These are phyloP conservation scores for Drosophila nasuta DNA, from an alignment of 1,140 invertebrate species.

Conservation along the genomic window DNA sequence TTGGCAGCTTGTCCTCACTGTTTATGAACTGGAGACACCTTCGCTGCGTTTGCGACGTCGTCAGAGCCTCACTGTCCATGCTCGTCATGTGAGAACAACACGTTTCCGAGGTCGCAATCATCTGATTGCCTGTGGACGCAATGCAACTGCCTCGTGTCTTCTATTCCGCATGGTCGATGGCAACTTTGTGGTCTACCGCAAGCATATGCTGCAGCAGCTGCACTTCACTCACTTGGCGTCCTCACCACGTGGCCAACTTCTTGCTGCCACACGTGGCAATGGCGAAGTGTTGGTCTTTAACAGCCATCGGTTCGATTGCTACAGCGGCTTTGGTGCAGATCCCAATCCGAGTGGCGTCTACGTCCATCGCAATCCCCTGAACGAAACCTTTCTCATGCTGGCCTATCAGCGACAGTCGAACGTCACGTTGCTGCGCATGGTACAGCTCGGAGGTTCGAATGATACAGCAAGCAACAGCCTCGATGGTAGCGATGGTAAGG, in stretches of 20 bases:
- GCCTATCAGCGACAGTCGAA: constrained; percentile 32
- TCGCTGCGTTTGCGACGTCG: constrained; percentile 44
- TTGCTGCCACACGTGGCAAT: constrained; percentile 58
- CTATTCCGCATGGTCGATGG: constrained; percentile 71
- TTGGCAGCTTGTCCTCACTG: constrained; percentile 59
- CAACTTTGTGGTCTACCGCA: constrained; percentile 63
- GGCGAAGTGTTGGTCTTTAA: constrained; percentile 71
- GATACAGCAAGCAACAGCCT: constrained; percentile 12
- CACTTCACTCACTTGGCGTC: constrained; percentile 54
- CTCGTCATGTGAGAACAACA: constrained; percentile 39
- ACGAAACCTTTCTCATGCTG: constrained; percentile 67
- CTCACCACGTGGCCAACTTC: constrained; percentile 45
- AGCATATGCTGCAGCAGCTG: constrained; percentile 51
- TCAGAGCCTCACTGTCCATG: constrained; percentile 67
- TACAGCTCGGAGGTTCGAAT: constrained; percentile 54
- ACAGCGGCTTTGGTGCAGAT: constrained; percentile 56
- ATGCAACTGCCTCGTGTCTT: constrained; percentile 34
- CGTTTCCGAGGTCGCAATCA: constrained; percentile 66
- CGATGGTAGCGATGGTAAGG: constrained; percentile 57
- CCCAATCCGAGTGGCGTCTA: constrained; percentile 48
- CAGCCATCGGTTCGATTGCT: constrained; percentile 70
- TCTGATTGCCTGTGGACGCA: constrained; percentile 59
- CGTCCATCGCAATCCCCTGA: constrained; percentile 51
- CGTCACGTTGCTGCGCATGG: constrained; percentile 59
- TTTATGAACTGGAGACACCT: constrained; percentile 54